A percentile compares a stretch with the other conserved stretches of the same genome.
phyloP scores from a whole-genome alignment of 2,888 invertebrate species.

The Drosophila parthenogenetica region DNA sequence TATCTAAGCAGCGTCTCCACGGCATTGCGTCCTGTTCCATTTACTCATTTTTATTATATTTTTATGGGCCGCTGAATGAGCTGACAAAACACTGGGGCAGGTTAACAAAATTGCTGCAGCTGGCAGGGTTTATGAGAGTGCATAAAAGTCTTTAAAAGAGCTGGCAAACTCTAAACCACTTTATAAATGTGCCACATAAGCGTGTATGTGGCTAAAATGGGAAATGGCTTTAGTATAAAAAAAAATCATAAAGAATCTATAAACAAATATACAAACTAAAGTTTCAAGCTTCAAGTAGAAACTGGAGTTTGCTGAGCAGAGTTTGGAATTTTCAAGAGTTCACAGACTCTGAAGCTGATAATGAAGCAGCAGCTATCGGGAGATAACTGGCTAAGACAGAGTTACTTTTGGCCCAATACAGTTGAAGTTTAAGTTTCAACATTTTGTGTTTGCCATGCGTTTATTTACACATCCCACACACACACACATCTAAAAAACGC shows the following conservation, averaged over 20 bases:
- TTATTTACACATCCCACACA: conserved; percentile 51
- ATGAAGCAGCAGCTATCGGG: conserved; percentile 31
- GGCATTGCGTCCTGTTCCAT: not conserved
- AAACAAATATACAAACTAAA: conserved; percentile 38
- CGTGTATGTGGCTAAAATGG: conserved; percentile 10
- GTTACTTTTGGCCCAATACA: conserved; percentile 11
- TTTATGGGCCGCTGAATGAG: conserved; percentile 60
- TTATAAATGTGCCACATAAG: conserved; percentile 4
- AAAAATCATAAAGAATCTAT: conserved; percentile 21
- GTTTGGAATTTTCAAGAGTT: conserved; percentile 26
- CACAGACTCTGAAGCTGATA: conserved; percentile 28
- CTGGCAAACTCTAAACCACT: conserved; percentile 13
- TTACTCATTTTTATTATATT: conserved; percentile 43
- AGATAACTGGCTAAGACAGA: conserved; percentile 23
- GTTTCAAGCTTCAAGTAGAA: conserved; percentile 31
- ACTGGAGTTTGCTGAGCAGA: conserved; percentile 9
- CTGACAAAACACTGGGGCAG: conserved; percentile 52
- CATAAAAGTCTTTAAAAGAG: conserved; percentile 53
- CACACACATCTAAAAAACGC: conserved; percentile 25
- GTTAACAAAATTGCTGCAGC: conserved; percentile 51
- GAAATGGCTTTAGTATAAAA: conserved; percentile 19
- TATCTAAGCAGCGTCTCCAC: not conserved
- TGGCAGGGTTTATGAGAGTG: conserved; percentile 53
- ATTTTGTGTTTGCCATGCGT: conserved; percentile 53
- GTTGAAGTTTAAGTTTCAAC: conserved; percentile 38